Evolutionary conservation across 2,888 invertebrate species (phyloP), one percentile per base, ranked within the genome.

Genomic region (Drosophila leonis): DNA sequence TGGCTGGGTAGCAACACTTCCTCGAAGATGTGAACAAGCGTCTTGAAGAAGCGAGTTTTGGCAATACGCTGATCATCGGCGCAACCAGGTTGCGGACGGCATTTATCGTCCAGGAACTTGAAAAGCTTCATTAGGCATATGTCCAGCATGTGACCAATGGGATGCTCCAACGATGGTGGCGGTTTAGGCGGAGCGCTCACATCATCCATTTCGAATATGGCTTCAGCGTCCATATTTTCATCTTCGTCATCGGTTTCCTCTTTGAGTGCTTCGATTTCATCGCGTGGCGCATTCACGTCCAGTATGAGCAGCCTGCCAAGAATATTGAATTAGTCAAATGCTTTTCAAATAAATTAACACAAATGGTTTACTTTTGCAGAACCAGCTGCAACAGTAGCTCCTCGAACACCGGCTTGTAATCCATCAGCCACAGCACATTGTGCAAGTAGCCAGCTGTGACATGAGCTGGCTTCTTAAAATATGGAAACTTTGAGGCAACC

Each of bases 1-100:
- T 97, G 96, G 1, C 98, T 98, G 1, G 97, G 96, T 68, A 98
- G 93, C 76, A 98, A 95, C 41, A 97, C 94, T 86, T 95, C 95
- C 83, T 98, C 97, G 92, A 98, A 98, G 4, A 96, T 94, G 71
- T 93, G 93, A 70, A 97, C 93, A 57, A 95, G 84, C 13, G 94
- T 93, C 90, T 95, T 95, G 12, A 95, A 93, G 48, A 91, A 90
- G 27, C 90, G 80, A 35, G 74, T 59, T 62, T 95, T 94, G 78
- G 95, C 94, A 78, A 95, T 94, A 13, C 94, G 93, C 62, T 95
- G 75, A 4, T 72, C 81, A 7, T 79, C 83, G 13, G 20, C 78
- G 4, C 59, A 24, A 46, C 69, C 69, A 5, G 66, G 31, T 7
- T 15, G 10, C 46, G 68, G 80, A 6, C 85, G 79, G 72, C 81